A percentile compares a stretch with the other conserved stretches of the same genome.
These are phyloP conservation scores for Neotoma lepida DNA, from an alignment of 2,113 vertebrate species.

Conservation along the genomic window DNA sequence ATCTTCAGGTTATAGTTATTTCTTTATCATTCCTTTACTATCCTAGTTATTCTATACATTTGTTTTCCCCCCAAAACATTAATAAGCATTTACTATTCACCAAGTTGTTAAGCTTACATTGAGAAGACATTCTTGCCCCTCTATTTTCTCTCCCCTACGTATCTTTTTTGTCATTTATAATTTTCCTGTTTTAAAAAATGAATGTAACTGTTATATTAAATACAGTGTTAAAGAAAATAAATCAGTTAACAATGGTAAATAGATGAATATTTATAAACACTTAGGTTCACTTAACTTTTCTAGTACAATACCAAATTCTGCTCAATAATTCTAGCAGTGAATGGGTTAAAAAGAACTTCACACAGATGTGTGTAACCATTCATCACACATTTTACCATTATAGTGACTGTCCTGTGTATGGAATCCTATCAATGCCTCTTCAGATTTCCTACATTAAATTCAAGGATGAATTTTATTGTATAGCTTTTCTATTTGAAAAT, in stretches of 20 bases:
- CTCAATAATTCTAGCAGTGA: constrained; percentile 22
- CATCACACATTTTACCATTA: not conserved
- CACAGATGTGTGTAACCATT: not conserved
- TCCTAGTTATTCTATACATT: not conserved
- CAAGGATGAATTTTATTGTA: constrained; percentile 39
- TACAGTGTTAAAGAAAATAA: constrained; percentile 42
- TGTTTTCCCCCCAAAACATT: not conserved
- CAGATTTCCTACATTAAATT: constrained; percentile 52
- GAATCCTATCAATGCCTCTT: constrained; percentile 13
- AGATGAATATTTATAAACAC: constrained; percentile 19
- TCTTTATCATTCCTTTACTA: constrained; percentile 10
- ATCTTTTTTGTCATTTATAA: constrained; percentile 30
- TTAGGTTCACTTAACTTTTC: constrained; percentile 6
- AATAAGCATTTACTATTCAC: not conserved
- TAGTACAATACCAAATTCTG: constrained; percentile 10
- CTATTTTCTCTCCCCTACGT: not conserved
- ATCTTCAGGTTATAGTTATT: constrained; percentile 19
- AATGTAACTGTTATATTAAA: not conserved
- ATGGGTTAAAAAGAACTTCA: constrained; percentile 13
- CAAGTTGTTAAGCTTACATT: not conserved
- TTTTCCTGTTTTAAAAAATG: constrained; percentile 9
- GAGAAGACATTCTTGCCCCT: not conserved
- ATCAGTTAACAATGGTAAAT: constrained; percentile 9
- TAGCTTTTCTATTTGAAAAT: constrained; percentile 29
- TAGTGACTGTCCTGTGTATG: not conserved